These are phyloP conservation scores for Scaptomyza flava DNA, from an alignment of 2,888 invertebrate genomes.

Conservation along the genomic window DNA sequence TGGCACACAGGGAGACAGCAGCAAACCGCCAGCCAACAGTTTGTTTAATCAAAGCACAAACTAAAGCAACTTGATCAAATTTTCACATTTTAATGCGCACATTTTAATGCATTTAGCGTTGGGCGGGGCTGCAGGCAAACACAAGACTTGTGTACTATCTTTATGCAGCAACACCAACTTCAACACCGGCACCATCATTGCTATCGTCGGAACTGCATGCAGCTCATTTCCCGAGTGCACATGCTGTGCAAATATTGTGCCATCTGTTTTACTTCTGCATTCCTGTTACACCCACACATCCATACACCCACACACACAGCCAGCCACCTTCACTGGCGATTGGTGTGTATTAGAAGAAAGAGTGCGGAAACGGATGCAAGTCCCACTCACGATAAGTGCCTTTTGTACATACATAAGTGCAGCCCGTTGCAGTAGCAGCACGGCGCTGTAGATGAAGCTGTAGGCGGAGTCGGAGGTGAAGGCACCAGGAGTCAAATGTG, in stretches of 20 bases:
- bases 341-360: conserved; percentile 60
- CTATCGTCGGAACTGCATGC: conserved; percentile 53
- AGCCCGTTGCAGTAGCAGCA: conserved; percentile 26
- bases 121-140: conserved; percentile 4
- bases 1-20: conserved; percentile 2
- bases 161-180: neutral
- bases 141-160: neutral
- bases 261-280: conserved; percentile 39
- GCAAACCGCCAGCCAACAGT: conserved; percentile 19
- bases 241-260: conserved; percentile 59
- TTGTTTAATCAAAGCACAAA: conserved; percentile 52
- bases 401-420: conserved; percentile 68
- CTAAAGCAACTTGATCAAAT: conserved; percentile 59
- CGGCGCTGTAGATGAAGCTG: neutral
- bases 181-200: conserved; percentile 1
- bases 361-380: conserved; percentile 63
- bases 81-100: conserved; percentile 62
- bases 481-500: conserved; percentile 66
- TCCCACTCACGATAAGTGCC: conserved; percentile 71
- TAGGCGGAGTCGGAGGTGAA: conserved; percentile 5
- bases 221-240: conserved; percentile 67
- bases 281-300: neutral
- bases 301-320: neutral
- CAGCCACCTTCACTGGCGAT: conserved; percentile 29
- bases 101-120: conserved; percentile 58